Base-by-base conservation (phyloP, 2,888 invertebrate genomes). In the Coleophora flavipennella region DNA sequence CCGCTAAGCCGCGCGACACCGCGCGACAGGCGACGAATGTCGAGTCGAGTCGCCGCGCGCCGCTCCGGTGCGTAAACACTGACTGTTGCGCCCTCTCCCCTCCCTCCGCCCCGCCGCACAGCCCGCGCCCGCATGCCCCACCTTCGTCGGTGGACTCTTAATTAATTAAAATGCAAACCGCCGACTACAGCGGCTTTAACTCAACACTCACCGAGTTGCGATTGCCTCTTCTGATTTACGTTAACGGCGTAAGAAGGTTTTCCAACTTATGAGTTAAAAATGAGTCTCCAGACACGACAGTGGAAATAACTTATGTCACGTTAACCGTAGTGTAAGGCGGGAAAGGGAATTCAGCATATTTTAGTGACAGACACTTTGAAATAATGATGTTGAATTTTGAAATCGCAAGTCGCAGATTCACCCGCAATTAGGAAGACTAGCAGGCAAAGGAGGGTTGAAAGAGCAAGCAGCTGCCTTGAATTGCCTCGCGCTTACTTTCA, bases 101-200 rank as follows among this genome's bases (percentile, higher is more conserved):
- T n/a, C 36, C 40, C 33, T 14, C 39, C 36, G 20, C 11, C 10
- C 12, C 44, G 45, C 54, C 49, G 34, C 13, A 12, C n/a, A 35
- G n/a, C 42, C 40, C 29, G 35, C 43, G 36, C 36, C n/a, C 34
- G 42, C 31, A 45, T 51, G 53, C 50, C 45, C 55, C 31, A 31
- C 41, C 12, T 31, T 35, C 8, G 33, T 36, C 57, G 53, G n/a
- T n/a, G 20, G 20, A 47, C 61, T 65, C 62, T 73, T 78, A 81
- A 83, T 81, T 78, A 79, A 81, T 83, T 81, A 78, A 77, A 81
- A 79, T 73, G 74, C 72, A 73, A 76, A 74, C 72, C 72, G 53
- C 65, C 57, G 66, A 69, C 71, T 72, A 64, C 67, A 62, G 61
- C 63, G 61, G 63, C 57, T 65, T 68, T 65, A 64, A 60, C 61